Percentiles rank a stretch among this genome's conserved stretches.
Conservation (phyloP, 2,888 invertebrate species). For the Rotaria sp. region DNA sequence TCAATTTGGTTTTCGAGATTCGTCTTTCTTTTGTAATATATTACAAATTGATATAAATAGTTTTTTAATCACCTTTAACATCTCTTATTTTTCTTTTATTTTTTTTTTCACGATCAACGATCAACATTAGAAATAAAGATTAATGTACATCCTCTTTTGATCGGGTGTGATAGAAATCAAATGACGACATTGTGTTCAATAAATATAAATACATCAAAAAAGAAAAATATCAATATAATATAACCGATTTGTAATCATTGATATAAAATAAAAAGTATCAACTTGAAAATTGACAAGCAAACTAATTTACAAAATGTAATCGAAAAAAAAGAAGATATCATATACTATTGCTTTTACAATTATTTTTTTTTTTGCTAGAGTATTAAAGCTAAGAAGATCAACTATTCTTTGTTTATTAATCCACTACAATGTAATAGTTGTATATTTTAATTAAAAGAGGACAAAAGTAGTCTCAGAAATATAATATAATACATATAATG, state of each 20-base stretch:
- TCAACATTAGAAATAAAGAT: background rate
- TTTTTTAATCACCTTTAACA: background rate
- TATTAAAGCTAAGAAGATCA: background rate
- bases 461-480: background rate
- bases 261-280: background rate
- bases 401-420: background rate
- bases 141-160: background rate
- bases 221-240: background rate
- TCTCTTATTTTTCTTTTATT: background rate
- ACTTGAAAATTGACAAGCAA: background rate
- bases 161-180: background rate
- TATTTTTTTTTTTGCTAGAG: background rate
- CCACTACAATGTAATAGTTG: background rate
- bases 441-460: background rate
- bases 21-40: background rate
- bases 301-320: background rate
- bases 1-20: background rate
- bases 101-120: background rate
- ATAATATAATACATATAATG: background rate
- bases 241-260: background rate
- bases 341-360: background rate
- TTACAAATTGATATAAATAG: background rate
- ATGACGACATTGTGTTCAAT: background rate
- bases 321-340: background rate
- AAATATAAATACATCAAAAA: too few relatives aligned